Evolutionary conservation across 2,797 vertebrate genomes (phyloP).

Genomic region (Spea hammondii): DNA sequence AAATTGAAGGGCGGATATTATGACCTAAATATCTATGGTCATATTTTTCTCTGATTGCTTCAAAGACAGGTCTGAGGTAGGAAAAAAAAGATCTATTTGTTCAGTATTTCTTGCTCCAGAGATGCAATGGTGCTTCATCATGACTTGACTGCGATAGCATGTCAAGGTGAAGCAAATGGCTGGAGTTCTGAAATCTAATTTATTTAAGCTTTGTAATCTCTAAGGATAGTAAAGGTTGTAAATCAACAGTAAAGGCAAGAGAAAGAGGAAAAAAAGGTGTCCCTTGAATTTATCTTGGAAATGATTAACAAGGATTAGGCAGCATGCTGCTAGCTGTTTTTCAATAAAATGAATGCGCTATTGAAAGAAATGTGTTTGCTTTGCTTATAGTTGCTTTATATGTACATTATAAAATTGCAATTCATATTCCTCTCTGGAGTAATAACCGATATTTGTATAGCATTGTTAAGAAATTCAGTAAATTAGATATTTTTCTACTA

Average conservation of each 20-base stretch:
- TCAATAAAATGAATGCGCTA: background rate
- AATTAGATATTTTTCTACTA: background rate
- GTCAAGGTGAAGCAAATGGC: constrained; percentile 54
- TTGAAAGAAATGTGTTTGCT: constrained; percentile 19
- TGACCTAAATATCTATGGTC: constrained; percentile 36
- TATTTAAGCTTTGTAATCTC: constrained; percentile 54
- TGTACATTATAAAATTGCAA: background rate
- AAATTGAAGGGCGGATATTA: constrained; percentile 39
- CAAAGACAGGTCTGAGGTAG: constrained; percentile 40
- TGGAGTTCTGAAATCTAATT: constrained; percentile 52
- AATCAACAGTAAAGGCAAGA: constrained; percentile 50
- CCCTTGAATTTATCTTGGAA: constrained; percentile 45
- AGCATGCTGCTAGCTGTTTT: constrained; percentile 15
- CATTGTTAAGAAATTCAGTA: background rate
- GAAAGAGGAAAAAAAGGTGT: constrained; percentile 30
- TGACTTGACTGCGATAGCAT: constrained; percentile 52
- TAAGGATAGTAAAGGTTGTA: constrained; percentile 53
- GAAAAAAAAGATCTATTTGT: constrained; percentile 50
- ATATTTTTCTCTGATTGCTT: constrained; percentile 46
- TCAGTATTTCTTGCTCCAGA: constrained; percentile 46
- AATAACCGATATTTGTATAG: background rate
- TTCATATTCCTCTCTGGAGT: constrained; percentile 9
- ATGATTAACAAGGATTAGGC: constrained; percentile 49
- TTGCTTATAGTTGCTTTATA: background rate
- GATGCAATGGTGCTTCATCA: constrained; percentile 52